phyloP scores from a whole-genome alignment of 2,113 vertebrate genomes.

The Erpornis zantholeuca region DNA sequence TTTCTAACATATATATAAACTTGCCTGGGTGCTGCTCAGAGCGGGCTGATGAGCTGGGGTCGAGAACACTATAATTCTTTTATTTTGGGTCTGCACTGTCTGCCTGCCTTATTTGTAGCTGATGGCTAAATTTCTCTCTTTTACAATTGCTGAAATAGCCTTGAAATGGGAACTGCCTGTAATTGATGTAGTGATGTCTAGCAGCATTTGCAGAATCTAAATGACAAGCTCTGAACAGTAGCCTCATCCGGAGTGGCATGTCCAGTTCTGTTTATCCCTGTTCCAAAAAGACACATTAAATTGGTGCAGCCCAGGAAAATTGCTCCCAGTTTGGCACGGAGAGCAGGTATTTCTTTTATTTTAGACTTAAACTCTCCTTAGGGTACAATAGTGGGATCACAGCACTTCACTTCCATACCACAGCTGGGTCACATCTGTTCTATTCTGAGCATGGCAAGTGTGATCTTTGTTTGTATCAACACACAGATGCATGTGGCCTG shows the following conservation, averaged over 20 bases:
- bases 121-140: conserved; percentile 39
- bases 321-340: not conserved
- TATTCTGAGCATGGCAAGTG: not conserved
- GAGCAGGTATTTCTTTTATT: not conserved
- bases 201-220: conserved; percentile 37
- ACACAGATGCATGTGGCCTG: not conserved
- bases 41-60: not conserved
- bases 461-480: not conserved
- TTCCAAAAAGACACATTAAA: not conserved
- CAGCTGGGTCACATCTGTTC: not conserved
- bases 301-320: not conserved
- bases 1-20: not conserved
- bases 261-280: not conserved
- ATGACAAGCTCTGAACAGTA: conserved; percentile 7
- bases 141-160: conserved; percentile 30
- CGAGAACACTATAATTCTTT: not conserved
- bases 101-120: not conserved
- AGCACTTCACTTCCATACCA: not conserved
- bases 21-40: not conserved
- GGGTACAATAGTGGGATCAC: not conserved
- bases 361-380: not conserved
- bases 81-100: not conserved
- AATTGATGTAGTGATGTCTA: conserved; percentile 18
- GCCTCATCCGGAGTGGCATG: not conserved
- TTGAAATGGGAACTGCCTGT: conserved; percentile 23